phyloP scores from a whole-genome alignment of 2,888 invertebrate genomes.

The Himalopsyche tibetana region DNA sequence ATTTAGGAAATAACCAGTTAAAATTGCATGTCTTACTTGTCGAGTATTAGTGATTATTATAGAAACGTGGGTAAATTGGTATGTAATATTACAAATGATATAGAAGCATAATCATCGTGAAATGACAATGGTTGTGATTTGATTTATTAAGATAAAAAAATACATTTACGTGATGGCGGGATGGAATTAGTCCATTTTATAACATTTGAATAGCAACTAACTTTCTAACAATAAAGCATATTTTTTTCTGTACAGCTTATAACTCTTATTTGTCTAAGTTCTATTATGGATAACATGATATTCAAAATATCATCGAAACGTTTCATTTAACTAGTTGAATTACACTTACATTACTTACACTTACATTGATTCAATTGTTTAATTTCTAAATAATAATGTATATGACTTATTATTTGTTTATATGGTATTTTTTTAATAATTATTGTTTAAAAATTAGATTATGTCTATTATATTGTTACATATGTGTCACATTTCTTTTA shows the following conservation, averaged over 20 bases:
- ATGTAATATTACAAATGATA: constrained; percentile 4
- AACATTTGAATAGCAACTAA: constrained; percentile 8
- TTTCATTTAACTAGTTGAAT: constrained; percentile 16
- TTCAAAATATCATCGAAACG: constrained; percentile 8
- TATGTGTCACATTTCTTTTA: neutral
- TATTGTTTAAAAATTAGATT: constrained; percentile 32
- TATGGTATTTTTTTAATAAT: constrained; percentile 19
- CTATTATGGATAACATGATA: constrained; percentile 1
- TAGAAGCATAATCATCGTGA: constrained; percentile 44
- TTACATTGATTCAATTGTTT: constrained; percentile 12
- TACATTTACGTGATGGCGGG: neutral
- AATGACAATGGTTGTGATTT: constrained; percentile 45
- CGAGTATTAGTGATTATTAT: constrained; percentile 30
- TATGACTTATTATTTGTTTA: constrained; percentile 18
- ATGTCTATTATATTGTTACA: constrained; percentile 6
- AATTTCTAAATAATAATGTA: constrained; percentile 5
- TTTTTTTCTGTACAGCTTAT: constrained; percentile 8
- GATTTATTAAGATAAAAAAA: constrained; percentile 7
- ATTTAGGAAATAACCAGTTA: constrained; percentile 34
- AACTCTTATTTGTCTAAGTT: neutral
- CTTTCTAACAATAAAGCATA: constrained; percentile 11
- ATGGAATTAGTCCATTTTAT: constrained; percentile 12
- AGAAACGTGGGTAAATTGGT: constrained; percentile 24
- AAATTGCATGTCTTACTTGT: constrained; percentile 31
- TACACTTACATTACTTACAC: too few species aligned